Evolutionary conservation across 2,797 vertebrate species (phyloP), one percentile per base, ranked within the genome.

Genomic region (Carcharodon carcharias): DNA sequence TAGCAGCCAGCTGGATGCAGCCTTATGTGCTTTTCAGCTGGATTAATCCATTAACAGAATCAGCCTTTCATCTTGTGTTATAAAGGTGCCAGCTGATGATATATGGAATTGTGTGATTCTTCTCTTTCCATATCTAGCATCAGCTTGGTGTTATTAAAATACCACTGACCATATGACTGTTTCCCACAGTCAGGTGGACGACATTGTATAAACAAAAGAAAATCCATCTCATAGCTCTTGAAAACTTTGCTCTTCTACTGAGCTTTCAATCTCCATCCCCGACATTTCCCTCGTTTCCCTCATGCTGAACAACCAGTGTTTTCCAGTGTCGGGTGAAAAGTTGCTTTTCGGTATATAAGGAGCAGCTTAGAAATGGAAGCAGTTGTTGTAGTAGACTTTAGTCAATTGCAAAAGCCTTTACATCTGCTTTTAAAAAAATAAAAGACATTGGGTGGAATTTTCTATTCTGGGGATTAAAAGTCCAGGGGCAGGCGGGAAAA

Each of bases 41-140:
- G 31, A 56, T 77, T 58, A 71, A 95, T 95, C 65, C 94, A 95
- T 95, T 95, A 95, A 69, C 28, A 6, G 14, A 95, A 95, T 77
- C 50, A 77, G 69, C 50, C 94, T 73, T 56, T 56, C 69, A 73
- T 56, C 94, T 95, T 58, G 16, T 95, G 69, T 18, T 95, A 31
- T 71, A 71, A 56, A 35, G 94, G 54, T 95, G 45, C 26, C 94
- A 71, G 94, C 94, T 95, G 67, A 69, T 95, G 23, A 73, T 54
- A 54, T 35, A 65, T 40, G 18, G 50, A 73, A 56, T 93, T 93
- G 91, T 77, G 31, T 58, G 50, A 56, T 77, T 77, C 31, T 95
- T 77, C 50, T 95, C 54, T 77, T 35, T 56, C 69, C 2, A 21
- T 77, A 95, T 54, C 67, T 50, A 77, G 69, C 69, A 95, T 77